Conservation (phyloP, 2,888 invertebrate genomes). For the Syritta pipiens region DNA sequence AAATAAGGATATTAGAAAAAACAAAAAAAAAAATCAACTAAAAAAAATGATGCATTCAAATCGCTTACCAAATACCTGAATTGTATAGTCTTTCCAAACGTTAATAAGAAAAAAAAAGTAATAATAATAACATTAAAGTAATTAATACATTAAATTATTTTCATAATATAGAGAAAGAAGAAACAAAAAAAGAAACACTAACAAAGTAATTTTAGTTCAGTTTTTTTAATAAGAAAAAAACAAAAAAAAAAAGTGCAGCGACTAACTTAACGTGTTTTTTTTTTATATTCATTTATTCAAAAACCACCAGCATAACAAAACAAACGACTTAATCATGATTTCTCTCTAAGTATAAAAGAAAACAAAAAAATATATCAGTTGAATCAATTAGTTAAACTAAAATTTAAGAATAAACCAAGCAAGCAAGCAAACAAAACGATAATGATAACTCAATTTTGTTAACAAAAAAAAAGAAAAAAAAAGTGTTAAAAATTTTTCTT, state of each 20-base stretch:
- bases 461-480: no score
- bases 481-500: constrained; percentile 1
- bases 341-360: constrained; percentile 19
- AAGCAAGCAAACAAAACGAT: constrained; percentile 22
- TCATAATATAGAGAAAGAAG: constrained; percentile 47
- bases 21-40: constrained; percentile 49
- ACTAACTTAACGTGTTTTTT: constrained; percentile 43
- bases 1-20: constrained; percentile 46
- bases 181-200: constrained; percentile 25
- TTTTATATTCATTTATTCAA: constrained; percentile 25
- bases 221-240: background rate
- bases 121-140: constrained; percentile 67
- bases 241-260: constrained; percentile 37
- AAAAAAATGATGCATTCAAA: constrained; percentile 71
- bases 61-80: constrained; percentile 78
- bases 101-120: constrained; percentile 67
- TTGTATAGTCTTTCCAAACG: constrained; percentile 76
- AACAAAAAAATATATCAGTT: constrained; percentile 11
- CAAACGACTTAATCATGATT: constrained; percentile 50
- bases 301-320: constrained; percentile 22
- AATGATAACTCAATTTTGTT: constrained; percentile 29
- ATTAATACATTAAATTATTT: constrained; percentile 64
- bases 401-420: background rate
- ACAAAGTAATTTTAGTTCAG: constrained; percentile 51
- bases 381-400: background rate